A percentile compares a stretch with the other conserved stretches of the same genome.
Conservation (phyloP, 2,888 invertebrate species). For the Idaea biselata region DNA sequence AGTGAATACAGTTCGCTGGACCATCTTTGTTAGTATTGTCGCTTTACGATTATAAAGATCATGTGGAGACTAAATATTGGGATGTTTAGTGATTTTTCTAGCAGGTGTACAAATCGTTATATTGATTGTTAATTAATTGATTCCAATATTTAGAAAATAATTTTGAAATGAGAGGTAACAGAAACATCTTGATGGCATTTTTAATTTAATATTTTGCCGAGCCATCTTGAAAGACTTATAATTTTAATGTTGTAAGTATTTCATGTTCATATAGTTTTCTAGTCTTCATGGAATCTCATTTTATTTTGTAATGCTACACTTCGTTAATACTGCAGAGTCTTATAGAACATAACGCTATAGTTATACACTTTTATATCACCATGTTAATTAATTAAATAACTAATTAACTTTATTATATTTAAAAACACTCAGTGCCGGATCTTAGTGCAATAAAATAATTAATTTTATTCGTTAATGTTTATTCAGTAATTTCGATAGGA, state of each 20-base stretch:
- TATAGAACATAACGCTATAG: conserved; percentile 54
- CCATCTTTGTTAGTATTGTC: conserved; percentile 49
- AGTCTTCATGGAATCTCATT: conserved; percentile 78
- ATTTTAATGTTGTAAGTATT: conserved; percentile 68
- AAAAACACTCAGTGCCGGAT: conserved; percentile 54
- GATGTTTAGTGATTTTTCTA: conserved; percentile 65
- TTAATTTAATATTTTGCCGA: conserved; percentile 69
- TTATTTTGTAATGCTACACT: conserved; percentile 66
- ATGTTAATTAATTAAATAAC: conserved; percentile 25
- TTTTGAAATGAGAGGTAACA: conserved; percentile 58
- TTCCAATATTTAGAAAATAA: conserved; percentile 76
- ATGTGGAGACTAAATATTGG: conserved; percentile 71
- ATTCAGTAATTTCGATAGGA: conserved; percentile 35
- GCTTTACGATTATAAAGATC: conserved; percentile 59
- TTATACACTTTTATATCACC: conserved; percentile 55
- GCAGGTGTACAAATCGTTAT: conserved; percentile 76
- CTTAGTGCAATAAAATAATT: conserved; percentile 41
- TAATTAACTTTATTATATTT: conserved; percentile 38
- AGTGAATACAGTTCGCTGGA: conserved; percentile 53
- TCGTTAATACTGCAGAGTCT: conserved; percentile 54
- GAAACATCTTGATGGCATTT: conserved; percentile 71
- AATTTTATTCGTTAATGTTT: conserved; percentile 36
- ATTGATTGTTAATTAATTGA: conserved; percentile 63
- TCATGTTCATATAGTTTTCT: conserved; percentile 79
- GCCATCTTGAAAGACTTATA: conserved; percentile 79